A percentile compares a stretch with the other conserved stretches of the same genome.
Evolutionary conservation across 2,797 vertebrate genomes (phyloP).

Genomic region (Lepidocolaptes lacrymiger): DNA sequence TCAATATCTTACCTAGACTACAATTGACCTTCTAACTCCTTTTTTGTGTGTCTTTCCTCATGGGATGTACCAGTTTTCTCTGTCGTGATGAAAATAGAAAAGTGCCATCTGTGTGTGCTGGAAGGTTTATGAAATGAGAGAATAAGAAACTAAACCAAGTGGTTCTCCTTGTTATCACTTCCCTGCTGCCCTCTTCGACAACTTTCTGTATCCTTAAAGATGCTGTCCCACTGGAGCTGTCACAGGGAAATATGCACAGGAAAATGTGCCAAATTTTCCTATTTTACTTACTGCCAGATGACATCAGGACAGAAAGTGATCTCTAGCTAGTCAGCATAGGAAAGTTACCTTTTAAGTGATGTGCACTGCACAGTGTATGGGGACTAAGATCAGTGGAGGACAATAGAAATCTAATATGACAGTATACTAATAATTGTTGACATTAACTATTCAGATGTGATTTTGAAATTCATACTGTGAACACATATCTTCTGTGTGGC

Average conservation of each 20-base stretch:
- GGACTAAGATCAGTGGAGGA: not conserved
- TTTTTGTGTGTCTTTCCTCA: not conserved
- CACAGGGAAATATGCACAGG: not conserved
- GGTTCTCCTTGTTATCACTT: not conserved
- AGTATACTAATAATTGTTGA: not conserved
- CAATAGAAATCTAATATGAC: not conserved
- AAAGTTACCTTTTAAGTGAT: not conserved
- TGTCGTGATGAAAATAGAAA: not conserved
- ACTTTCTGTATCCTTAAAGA: not conserved
- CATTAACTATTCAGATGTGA: conserved; percentile 41
- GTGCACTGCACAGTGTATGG: not conserved
- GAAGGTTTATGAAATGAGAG: not conserved
- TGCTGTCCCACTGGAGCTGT: not conserved
- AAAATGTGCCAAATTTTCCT: not conserved
- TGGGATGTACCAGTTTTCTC: not conserved
- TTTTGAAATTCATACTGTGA: conserved; percentile 61
- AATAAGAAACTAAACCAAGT: not conserved
- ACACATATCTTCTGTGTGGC: conserved; percentile 41
- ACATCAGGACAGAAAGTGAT: not conserved
- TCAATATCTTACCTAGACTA: not conserved
- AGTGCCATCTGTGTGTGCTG: not conserved
- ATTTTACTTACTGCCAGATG: not conserved
- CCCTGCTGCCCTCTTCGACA: not conserved
- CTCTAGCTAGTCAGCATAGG: not conserved
- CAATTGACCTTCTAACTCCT: not conserved